Base-by-base conservation (phyloP, 2,888 invertebrate genomes). In the Tachystola acroxantha region DNA sequence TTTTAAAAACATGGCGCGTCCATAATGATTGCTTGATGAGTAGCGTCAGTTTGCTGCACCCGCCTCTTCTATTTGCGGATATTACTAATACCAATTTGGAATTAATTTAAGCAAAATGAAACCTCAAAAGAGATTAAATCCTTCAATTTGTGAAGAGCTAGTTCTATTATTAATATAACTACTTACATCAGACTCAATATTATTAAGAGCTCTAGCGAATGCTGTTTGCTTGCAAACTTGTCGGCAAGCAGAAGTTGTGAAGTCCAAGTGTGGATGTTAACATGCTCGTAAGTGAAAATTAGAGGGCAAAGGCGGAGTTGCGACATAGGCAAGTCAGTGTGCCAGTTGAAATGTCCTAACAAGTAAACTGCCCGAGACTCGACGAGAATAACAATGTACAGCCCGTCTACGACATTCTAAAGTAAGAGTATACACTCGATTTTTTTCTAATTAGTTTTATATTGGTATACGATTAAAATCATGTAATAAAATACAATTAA, bases 1-100 rank as follows among this genome's bases (percentile, higher is more conserved):
- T 85, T 85, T 79, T 77, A 80, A 84, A 85, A 85, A 85, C 77
- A 71, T 84, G 84, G 82, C 73, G 81, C 81, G 57, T 63, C 64
- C 78, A 71, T 81, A 82, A 82, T 80, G 81, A 77, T 74, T 70
- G 73, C 80, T 80, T 80, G 80, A 81, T 81, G 81, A 78, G 57
- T 46, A 56, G 64, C 66, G 70, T 64, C 72, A 65, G 68, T 56
- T 39, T 37, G 31, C 32, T 40, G 34, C 34, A 40, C 26, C 11
- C 20, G 12, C 25, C 27, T 12, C 27, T 12, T 10, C 11, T 27
- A 7, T 5, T 6, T 11, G 12, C 10, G 27, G 27, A 27, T 27
- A 27, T 11, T n/a, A n/a, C n/a, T n/a, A n/a, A n/a, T n/a, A n/a
- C n/a, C n/a, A n/a, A n/a, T n/a, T n/a, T n/a, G n/a, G n/a, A n/a